These are phyloP conservation scores for Apodemia hepburni DNA, from an alignment of 2,888 invertebrate species.

Conservation along the genomic window DNA sequence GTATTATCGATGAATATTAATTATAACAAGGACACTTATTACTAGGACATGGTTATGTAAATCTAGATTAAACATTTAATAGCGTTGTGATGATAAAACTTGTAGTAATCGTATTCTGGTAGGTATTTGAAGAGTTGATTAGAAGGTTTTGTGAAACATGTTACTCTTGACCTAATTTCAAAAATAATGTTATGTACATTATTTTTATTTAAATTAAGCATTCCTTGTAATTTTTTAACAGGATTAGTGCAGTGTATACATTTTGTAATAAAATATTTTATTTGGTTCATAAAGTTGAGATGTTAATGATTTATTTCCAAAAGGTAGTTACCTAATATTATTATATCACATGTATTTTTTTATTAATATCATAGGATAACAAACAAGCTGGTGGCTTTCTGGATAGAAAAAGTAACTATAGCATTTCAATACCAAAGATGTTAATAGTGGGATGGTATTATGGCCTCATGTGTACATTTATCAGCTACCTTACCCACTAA, in stretches of 20 bases:
- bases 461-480: no score
- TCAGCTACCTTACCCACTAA: no score
- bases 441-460: no score
- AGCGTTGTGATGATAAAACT: not conserved
- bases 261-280: no score
- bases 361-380: no score
- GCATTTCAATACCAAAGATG: no score
- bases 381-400: no score
- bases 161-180: not conserved
- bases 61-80: not conserved
- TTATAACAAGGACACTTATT: not conserved
- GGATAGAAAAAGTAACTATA: no score
- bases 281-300: no score
- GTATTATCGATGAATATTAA: not conserved
- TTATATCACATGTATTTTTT: no score
- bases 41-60: not conserved
- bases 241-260: no score
- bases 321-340: not conserved
- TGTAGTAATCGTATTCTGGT: constrained; percentile 5
- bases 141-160: not conserved
- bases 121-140: not conserved
- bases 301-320: not conserved
- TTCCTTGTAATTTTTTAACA: not conserved
- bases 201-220: not conserved
- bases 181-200: not conserved